A percentile compares a stretch with the other conserved stretches of the same genome.
These are phyloP conservation scores for Drosophila prolongata DNA, from an alignment of 2,888 invertebrate species.

Conservation along the genomic window DNA sequence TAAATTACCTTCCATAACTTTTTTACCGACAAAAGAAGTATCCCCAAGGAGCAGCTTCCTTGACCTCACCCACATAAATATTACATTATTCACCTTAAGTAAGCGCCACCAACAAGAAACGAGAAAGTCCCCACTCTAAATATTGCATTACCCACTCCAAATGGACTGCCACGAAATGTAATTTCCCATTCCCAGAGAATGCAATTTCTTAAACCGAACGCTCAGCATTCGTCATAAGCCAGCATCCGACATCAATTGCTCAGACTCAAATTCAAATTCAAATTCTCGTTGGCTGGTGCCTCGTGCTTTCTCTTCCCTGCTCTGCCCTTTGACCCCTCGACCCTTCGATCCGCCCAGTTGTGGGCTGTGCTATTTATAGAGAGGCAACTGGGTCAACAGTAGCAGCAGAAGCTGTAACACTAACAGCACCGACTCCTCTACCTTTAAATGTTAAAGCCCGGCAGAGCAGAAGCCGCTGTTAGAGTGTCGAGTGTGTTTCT, in stretches of 20 bases:
- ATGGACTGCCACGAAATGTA: conserved; percentile 24
- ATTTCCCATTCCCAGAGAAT: conserved; percentile 31
- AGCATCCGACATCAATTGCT: conserved; percentile 38
- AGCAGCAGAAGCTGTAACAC: conserved; percentile 49
- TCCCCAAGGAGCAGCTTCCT: neutral
- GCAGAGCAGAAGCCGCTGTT: conserved; percentile 34
- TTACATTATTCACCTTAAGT: conserved; percentile 14
- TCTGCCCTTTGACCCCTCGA: conserved; percentile 17
- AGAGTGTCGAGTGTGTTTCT: conserved; percentile 11
- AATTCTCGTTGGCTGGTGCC: conserved; percentile 16
- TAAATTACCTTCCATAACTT: conserved; percentile 1
- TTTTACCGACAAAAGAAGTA: neutral
- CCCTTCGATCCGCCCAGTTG: conserved; percentile 1
- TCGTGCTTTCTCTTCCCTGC: neutral
- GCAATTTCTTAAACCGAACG: conserved; percentile 34
- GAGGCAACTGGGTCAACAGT: conserved; percentile 69
- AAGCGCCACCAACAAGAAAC: conserved; percentile 1
- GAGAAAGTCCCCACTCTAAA: conserved; percentile 1
- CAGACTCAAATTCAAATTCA: conserved; percentile 30
- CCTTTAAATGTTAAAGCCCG: conserved; percentile 30
- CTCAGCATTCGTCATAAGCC: conserved; percentile 36
- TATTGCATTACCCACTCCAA: conserved; percentile 19
- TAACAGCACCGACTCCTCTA: conserved; percentile 41
- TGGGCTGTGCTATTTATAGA: conserved; percentile 62
- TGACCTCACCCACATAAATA: conserved; percentile 27